These are phyloP conservation scores for Sciurus vulgaris DNA, from an alignment of 2,797 vertebrate species.

Conservation along the genomic window DNA sequence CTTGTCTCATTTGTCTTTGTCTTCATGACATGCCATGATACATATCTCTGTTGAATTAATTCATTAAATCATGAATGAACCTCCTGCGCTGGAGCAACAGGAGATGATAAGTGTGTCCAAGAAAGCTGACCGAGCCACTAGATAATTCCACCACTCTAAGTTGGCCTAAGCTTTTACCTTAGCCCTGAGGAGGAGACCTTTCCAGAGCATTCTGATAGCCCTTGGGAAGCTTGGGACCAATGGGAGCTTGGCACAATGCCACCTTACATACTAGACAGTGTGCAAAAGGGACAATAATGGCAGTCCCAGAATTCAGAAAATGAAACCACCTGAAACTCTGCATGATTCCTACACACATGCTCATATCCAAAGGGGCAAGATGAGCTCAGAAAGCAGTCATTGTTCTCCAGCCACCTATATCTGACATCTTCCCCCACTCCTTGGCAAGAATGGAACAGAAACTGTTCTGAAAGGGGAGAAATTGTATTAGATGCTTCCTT, in stretches of 20 bases:
- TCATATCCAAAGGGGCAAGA: not conserved
- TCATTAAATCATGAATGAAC: conserved; percentile 3
- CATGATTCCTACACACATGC: not conserved
- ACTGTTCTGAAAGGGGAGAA: not conserved
- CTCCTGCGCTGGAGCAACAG: not conserved
- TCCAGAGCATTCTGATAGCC: not conserved
- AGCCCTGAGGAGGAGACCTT: not conserved
- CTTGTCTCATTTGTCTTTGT: conserved; percentile 24
- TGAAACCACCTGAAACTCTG: not conserved
- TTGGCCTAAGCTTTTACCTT: not conserved
- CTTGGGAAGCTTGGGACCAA: not conserved
- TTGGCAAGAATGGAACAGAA: not conserved
- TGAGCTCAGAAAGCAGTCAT: not conserved
- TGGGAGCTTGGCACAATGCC: not conserved
- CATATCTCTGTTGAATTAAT: not conserved
- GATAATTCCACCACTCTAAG: fast-evolving
- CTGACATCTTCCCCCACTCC: not conserved
- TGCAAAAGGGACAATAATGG: not conserved
- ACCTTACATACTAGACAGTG: not conserved
- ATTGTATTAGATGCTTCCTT: not conserved
- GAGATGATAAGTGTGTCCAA: not conserved
- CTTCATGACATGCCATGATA: not conserved
- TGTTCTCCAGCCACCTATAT: not conserved
- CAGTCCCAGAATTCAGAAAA: not conserved
- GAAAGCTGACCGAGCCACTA: not conserved